Base-by-base conservation (phyloP, 2,113 vertebrate genomes). In the Suncus etruscus region DNA sequence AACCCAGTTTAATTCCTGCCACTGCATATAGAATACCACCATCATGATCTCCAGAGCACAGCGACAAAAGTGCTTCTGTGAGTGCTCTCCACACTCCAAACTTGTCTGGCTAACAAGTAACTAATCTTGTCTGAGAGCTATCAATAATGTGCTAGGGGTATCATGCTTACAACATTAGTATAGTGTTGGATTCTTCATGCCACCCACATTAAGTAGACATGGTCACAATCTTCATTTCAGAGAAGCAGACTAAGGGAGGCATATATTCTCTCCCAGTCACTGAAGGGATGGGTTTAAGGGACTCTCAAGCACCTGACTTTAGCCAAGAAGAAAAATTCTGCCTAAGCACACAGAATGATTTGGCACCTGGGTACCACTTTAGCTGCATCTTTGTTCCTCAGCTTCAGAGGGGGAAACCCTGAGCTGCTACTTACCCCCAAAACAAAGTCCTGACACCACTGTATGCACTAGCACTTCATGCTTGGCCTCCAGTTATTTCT, bases 391-490 rank as follows among this genome's bases (percentile, higher is more conserved):
- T 29, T 9, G 3, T 25, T 77, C 48, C 48, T 77, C 32, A 4
- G 0, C 25, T 70, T 54, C 45, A 39, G 4, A 0, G 50, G 22
- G 0, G 50, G 18, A 0, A 31, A 22, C 11, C 12, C 25, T 74
- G 47, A 2, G 1, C 29, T 45, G 25, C 25, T 61, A 65, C 65
- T 20, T 66, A 27, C 70, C 32, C 18, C n/a, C 15, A 12, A 9
- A 2, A 0, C 0, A 1, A 11, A n/a, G 39, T 22, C 31, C 29
- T 22, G 25, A 39, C 18, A n/a, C 10, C 45, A 80, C 22, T 45
- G 15, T 82, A 27, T 47, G 27, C 14, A 11, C 27, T 27, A 8
- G 47, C 47, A 63, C 25, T 48, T 79, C 14, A 1, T 32, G 3
- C 25, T 24, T 47, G 51, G 24, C 47, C 72, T 48, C 12, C n/a